Percentiles rank a stretch among this genome's conserved stretches.
Evolutionary conservation across 2,888 invertebrate genomes (phyloP).

Genomic region (Barypeithes pellucidus): DNA sequence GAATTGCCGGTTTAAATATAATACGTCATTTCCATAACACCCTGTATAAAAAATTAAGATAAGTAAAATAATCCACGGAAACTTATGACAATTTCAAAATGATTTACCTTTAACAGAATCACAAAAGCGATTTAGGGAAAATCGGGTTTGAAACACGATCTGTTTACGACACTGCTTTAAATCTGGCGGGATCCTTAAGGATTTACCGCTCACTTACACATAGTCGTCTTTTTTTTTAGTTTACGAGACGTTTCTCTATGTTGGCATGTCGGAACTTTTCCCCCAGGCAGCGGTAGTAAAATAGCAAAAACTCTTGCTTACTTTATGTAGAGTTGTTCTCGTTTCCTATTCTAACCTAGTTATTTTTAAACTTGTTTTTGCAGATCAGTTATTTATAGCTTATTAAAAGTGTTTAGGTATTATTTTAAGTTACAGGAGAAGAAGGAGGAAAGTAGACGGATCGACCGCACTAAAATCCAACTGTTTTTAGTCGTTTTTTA

Average conservation of each 20-base stretch:
- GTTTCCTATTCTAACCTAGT: background rate
- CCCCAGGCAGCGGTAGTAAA: constrained; percentile 25
- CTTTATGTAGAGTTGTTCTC: constrained; percentile 11
- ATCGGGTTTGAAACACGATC: constrained; percentile 67
- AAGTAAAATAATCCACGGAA: no score
- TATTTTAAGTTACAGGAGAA: no score
- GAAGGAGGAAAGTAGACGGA: no score
- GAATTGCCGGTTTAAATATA: no score
- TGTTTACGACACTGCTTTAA: constrained; percentile 69
- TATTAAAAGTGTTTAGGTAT: background rate
- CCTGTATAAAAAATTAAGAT: no score
- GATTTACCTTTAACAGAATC: constrained; percentile 13
- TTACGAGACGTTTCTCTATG: constrained; percentile 44
- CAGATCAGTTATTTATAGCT: background rate
- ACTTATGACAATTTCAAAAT: background rate
- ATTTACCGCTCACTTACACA: constrained; percentile 66
- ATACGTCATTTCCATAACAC: no score
- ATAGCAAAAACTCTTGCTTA: constrained; percentile 26
- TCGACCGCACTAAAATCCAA: no score
- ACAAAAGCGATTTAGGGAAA: constrained; percentile 61
- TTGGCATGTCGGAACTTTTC: constrained; percentile 30
- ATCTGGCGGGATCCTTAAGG: constrained; percentile 65
- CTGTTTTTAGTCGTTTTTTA: no score
- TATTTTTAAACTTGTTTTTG: constrained; percentile 1
- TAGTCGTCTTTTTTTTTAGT: constrained; percentile 55